These are phyloP conservation scores for Synodontis membranacea DNA, from an alignment of 2,113 vertebrate genomes.

Conservation along the genomic window DNA sequence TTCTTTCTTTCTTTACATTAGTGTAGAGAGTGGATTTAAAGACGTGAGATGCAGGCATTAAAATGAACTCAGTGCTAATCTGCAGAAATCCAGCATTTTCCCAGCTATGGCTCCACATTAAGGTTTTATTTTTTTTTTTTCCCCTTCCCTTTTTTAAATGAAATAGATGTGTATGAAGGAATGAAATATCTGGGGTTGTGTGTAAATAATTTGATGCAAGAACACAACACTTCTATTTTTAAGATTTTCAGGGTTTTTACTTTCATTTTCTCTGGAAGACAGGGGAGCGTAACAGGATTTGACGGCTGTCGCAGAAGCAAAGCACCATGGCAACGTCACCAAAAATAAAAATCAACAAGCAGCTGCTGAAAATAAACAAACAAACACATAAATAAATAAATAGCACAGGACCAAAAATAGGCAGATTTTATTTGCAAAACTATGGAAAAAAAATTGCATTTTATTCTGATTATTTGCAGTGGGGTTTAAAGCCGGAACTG, in stretches of 20 bases:
- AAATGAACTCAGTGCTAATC: not conserved
- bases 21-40: not conserved
- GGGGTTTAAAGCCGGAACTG: not conserved
- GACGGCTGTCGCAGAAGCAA: slow-evolving; percentile 25
- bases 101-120: not conserved
- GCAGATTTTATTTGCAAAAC: not conserved
- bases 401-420: not conserved
- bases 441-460: no score
- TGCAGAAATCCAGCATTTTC: not conserved
- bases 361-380: not conserved
- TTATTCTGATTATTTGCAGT: not conserved
- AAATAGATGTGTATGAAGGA: not conserved
- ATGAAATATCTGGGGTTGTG: not conserved
- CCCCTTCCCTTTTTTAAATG: not conserved
- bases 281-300: slow-evolving; percentile 28
- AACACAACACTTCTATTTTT: not conserved
- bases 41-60: not conserved
- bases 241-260: not conserved
- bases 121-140: not conserved
- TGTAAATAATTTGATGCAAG: not conserved
- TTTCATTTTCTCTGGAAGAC: not conserved
- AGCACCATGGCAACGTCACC: not conserved
- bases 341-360: slow-evolving; percentile 13
- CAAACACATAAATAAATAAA: not conserved
- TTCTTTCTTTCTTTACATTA: not conserved